Evolutionary conservation across 2,113 vertebrate species (phyloP).

Genomic region (Pogonocichla stellata): DNA sequence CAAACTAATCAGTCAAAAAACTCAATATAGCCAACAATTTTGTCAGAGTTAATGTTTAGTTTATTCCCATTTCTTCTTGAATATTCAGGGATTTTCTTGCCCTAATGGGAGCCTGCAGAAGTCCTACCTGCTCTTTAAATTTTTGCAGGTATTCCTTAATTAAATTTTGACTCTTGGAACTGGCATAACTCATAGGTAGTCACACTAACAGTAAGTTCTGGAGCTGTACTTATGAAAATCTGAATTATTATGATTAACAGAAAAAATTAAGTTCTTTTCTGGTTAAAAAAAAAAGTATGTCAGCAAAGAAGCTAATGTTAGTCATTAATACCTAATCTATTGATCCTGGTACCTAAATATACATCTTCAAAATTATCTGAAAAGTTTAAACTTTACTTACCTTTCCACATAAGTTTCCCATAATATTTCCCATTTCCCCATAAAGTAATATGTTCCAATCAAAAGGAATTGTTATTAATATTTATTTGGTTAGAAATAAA

Average conservation of each 20-base stretch:
- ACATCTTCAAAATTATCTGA: neutral
- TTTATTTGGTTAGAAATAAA: neutral
- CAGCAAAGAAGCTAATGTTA: neutral
- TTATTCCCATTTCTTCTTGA: neutral
- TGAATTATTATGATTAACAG: neutral
- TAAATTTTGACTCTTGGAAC: neutral
- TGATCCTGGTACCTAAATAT: neutral
- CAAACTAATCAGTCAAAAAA: neutral
- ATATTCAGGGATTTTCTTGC: neutral
- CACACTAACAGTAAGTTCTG: too few relatives aligned
- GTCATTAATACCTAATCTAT: neutral
- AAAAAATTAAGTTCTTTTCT: neutral
- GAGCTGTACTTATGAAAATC: neutral
- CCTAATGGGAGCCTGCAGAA: neutral
- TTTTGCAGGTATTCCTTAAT: neutral
- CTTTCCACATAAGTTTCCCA: neutral
- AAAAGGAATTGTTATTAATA: neutral
- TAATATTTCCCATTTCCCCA: neutral
- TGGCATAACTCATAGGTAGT: neutral
- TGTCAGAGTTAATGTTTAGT: neutral
- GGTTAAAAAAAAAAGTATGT: neutral
- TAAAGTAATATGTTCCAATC: neutral
- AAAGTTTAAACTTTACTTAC: neutral
- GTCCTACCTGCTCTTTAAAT: neutral
- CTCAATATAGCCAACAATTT: accelerated